Base-by-base conservation (phyloP, 1,140 invertebrate genomes). In the Drosophila chauvacae region DNA sequence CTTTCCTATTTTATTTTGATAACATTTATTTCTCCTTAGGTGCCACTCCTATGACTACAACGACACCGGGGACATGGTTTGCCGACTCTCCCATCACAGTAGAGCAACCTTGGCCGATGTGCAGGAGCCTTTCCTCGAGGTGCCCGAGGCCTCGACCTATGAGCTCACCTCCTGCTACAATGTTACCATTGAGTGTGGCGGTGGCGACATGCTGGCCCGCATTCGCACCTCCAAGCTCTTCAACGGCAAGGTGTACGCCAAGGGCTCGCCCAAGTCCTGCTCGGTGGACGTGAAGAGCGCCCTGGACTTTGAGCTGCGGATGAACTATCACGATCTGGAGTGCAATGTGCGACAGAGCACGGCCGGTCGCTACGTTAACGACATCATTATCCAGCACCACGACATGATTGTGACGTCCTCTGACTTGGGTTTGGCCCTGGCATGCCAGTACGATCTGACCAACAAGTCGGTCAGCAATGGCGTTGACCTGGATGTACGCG, bases 161-260 rank as follows among this genome's bases (percentile, higher is more conserved):
- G 97, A 98, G 93, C 93, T 98, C 53, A 96, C 96, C 72, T 97
- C 97, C 7, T 98, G 97, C 92, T 98, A 98, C 94, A 98, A 98
- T 93, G 97, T 98, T 20, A 97, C 96, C 79, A 97, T 98, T 80
- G 97, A 98, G 91, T 98, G 98, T 85, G 94, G 97, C 47, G 96
- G 97, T 2, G 96, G 96, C 48, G 97, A 98, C 91, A 98, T 98
- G 98, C 95, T 98, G 39, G 97, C 97, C 20, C 95, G 95, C 33
- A 98, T 98, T 87, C 96, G 97, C 91, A 98, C 97, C 7, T 97
- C 96, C 61, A 98, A 97, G 92, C 94, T 98, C 7, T 98, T 98
- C 93, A 96, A 97, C 91, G 98, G 98, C 47, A 98, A 98, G 93
- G 97, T 98, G 53, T 98, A 98, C 93, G 97, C 97, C 18, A 98